These are phyloP conservation scores for Coelopa frigida DNA, from an alignment of 1,140 invertebrate genomes.

Conservation along the genomic window DNA sequence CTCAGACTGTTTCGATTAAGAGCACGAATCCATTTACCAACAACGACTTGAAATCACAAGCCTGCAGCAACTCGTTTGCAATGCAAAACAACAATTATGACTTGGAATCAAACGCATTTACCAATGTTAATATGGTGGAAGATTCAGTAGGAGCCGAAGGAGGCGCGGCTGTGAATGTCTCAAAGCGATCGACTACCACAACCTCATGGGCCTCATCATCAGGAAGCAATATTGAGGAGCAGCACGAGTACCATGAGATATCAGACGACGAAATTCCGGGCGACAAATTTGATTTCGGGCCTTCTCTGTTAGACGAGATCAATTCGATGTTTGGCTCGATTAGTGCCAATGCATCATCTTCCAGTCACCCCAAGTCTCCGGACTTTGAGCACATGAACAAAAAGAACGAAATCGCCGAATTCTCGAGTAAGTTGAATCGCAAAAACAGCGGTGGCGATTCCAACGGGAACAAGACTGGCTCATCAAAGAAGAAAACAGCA, in stretches of 20 bases:
- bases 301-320: slow-evolving; percentile 91
- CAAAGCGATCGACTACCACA: background rate
- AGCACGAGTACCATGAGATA: slow-evolving; percentile 88
- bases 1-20: no score
- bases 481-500: slow-evolving; percentile 53
- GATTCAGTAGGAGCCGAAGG: background rate
- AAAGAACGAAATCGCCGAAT: slow-evolving; percentile 60
- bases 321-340: slow-evolving; percentile 85
- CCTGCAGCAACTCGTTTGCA: no score
- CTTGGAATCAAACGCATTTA: background rate
- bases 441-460: slow-evolving; percentile 15
- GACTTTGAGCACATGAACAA: slow-evolving; percentile 61
- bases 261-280: slow-evolving; percentile 71
- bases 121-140: no score
- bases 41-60: slow-evolving; percentile 29
- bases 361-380: slow-evolving; percentile 43
- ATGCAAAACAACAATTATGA: slow-evolving; percentile 10
- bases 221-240: slow-evolving; percentile 30
- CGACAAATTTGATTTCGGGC: slow-evolving; percentile 74
- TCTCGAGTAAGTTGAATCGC: slow-evolving; percentile 49
- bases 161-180: background rate
- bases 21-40: slow-evolving; percentile 23
- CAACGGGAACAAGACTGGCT: slow-evolving; percentile 20
- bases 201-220: background rate
- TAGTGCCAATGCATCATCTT: slow-evolving; percentile 24